Base-by-base conservation (phyloP, 64 coral and sea anemone genomes). In the Dendrophyllia cribrosa region DNA sequence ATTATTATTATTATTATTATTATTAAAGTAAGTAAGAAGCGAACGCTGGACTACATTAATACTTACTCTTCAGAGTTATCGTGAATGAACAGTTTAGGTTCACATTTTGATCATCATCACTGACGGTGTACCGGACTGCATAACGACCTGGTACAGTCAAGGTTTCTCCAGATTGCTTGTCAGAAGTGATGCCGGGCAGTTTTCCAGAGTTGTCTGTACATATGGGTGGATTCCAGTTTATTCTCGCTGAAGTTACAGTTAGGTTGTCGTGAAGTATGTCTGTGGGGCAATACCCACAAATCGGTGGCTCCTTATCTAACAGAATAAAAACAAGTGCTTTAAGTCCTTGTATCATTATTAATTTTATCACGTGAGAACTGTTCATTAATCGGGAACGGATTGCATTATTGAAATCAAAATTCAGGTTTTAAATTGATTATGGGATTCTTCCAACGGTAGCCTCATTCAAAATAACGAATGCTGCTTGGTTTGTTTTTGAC, bases 141-240 rank as follows among this genome's bases (percentile, higher is more conserved):
- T 9, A 17, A 5, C 7, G 2, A n/a, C 76, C 43, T 6, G 76
- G 76, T 49, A 78, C 45, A 14, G 16, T 0, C 1, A 78, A 26
- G 3, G 2, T 3, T 51, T 14, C 3, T 22, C 48, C 47, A 58
- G 23, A 7, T 50, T 78, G 44, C 16, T 14, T 49, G 0, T n/a
- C 8, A 0, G 44, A 17, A n/a, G 3, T 3, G 19, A 78, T 20
- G 1, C 1, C 0, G 9, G 87, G 87, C 0, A 51, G 72, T 5
- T 11, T 45, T 21, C 87, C 87, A 44, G 71, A 76, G 58, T 89
- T 89, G 58, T 89, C 87, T 6, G 87, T 63, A 52, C 53, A 89
- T 5, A 19, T 63, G 5, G 87, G 87, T 4, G 3, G 10, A 2
- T 78, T 16, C 87, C 87, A 89, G 13, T 44, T 89, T 5, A 78